Percentiles rank a stretch among this genome's conserved stretches.
Conservation (phyloP, 35 echinoderm and acorn worm species). For the Apostichopus parvimensis region DNA sequence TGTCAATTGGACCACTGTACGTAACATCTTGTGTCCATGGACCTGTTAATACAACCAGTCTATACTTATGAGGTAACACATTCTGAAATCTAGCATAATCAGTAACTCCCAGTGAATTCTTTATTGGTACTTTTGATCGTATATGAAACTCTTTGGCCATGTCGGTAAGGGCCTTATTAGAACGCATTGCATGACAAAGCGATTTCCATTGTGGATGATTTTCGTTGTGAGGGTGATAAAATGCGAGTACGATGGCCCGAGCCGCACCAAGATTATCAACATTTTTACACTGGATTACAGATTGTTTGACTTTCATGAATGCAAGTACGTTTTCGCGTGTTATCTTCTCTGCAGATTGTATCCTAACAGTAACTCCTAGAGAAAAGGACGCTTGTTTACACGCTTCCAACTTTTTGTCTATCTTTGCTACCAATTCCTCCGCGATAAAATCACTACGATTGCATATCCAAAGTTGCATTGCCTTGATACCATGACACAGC, state of each 20-base stretch:
- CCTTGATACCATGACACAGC: neutral
- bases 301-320: neutral
- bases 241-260: neutral
- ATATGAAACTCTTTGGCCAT: neutral
- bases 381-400: neutral
- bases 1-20: neutral
- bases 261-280: neutral
- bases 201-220: neutral
- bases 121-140: neutral
- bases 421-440: neutral
- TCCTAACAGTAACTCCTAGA: neutral
- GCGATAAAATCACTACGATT: neutral
- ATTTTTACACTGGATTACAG: neutral
- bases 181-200: neutral
- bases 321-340: neutral
- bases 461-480: slow-evolving; percentile 20
- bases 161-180: neutral
- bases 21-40: neutral
- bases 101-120: neutral
- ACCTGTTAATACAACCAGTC: neutral
- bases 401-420: neutral
- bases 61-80: neutral
- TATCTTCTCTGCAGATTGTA: neutral
- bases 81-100: neutral
- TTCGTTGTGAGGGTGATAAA: neutral